A percentile compares a stretch with the other conserved stretches of the same genome.
Conservation (phyloP, 2,113 vertebrate genomes). For the Rhizomys pruinosus region DNA sequence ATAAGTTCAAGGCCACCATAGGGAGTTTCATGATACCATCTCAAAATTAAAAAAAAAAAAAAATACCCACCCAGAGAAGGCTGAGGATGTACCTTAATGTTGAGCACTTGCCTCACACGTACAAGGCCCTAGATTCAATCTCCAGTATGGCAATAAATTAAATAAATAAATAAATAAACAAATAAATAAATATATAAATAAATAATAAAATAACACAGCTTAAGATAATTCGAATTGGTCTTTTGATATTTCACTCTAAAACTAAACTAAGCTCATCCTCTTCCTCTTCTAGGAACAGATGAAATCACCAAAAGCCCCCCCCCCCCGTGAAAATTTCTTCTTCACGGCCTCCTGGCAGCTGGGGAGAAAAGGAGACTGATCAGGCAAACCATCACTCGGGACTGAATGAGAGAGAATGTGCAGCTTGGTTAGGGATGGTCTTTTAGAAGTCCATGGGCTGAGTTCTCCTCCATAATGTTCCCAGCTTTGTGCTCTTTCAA, state of each 20-base stretch:
- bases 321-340: background rate
- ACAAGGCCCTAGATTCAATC: background rate
- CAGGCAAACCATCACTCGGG: too few relatives aligned
- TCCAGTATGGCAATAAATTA: background rate
- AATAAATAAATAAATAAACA: background rate
- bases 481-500: background rate
- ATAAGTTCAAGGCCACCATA: background rate
- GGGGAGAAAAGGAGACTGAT: background rate
- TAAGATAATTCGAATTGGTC: background rate
- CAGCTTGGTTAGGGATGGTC: background rate
- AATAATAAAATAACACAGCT: background rate
- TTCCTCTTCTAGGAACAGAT: background rate
- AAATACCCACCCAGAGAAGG: too few relatives aligned
- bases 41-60: too few relatives aligned
- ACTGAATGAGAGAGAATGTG: background rate
- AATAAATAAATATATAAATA: background rate
- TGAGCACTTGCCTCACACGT: too few relatives aligned
- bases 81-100: background rate
- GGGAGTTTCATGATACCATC: background rate
- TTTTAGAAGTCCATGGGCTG: background rate
- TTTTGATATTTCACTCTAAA: background rate
- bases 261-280: background rate
- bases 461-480: background rate
- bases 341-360: fast-evolving
- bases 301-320: background rate